Conservation (phyloP, 2,113 vertebrate genomes). For the Uropsilus gracilis region DNA sequence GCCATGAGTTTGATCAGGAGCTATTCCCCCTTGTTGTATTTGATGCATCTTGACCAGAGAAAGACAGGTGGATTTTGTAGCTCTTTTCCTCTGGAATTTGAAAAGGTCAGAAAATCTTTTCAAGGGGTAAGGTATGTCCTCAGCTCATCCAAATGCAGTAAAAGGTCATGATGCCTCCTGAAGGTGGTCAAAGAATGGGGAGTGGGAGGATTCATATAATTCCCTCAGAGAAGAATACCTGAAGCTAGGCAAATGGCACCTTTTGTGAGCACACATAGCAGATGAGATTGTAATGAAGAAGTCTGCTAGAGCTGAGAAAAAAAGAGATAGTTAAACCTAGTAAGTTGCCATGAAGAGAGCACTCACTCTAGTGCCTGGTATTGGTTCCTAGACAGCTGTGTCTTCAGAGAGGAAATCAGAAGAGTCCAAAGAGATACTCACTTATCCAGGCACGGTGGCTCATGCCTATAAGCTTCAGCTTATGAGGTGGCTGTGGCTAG, state of each 20-base stretch:
- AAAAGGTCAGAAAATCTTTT: not conserved
- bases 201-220: not conserved
- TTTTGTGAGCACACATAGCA: not conserved
- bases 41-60: not conserved
- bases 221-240: not conserved
- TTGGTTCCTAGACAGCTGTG: not conserved
- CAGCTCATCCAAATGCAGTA: not conserved
- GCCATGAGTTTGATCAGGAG: not conserved
- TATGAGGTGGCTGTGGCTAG: too few relatives aligned
- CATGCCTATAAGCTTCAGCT: too few relatives aligned
- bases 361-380: not conserved
- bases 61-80: not conserved
- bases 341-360: not conserved
- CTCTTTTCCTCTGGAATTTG: not conserved
- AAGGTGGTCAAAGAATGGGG: not conserved
- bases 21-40: not conserved
- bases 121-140: not conserved
- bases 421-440: not conserved
- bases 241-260: not conserved
- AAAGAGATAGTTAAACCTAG: not conserved
- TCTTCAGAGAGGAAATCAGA: not conserved
- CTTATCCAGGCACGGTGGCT: too few relatives aligned
- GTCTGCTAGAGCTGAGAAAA: not conserved
- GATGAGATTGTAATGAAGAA: not conserved
- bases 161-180: not conserved